Evolutionary conservation across 2,888 invertebrate genomes (phyloP), one percentile per base, ranked within the genome.

Genomic region (Acanthococcus lagerstroemiae): DNA sequence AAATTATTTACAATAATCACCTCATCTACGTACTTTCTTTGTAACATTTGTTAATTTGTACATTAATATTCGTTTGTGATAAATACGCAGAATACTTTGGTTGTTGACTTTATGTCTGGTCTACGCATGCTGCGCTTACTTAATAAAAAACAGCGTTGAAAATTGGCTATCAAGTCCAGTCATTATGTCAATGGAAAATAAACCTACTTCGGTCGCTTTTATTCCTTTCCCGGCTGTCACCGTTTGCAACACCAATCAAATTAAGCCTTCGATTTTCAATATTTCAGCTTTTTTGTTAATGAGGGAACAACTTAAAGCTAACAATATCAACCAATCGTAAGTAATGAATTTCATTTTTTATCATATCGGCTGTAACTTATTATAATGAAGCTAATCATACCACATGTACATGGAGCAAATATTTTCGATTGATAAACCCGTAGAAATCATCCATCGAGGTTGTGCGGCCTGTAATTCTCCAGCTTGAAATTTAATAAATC

Each of bases 161-260:
- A 26, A 46, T 22, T 66, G 55, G 55, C n/a, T 66, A 5, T 27
- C 46, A 25, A 66, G 46, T 48, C 66, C 48, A 46, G 66, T 46
- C 17, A 30, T 55, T 2, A 56, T 66, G 19, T 46, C 66, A 19
- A 66, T 66, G 12, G 66, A 66, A 24, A 66, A 48, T 27, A 46
- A 22, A 46, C 48, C 66, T 19, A 66, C 56, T 26, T 45, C 66
- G 2, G 66, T 66, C 25, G 56, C 44, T 3, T 56, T 56, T 26
- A n/a, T 66, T 22, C 66, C 66, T n/a, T 66, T 66, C 48, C 66
- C 66, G 24, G 66, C 66, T 4, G 30, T 66, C 37, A 66, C 66
- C 9, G 19, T 66, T 45, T 66, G 66, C 56, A 56, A 27, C 15
- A 45, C 56, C 22, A 56, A 56, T 66, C 66, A 66, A 56, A 56